Conservation (phyloP, 2,113 vertebrate genomes). For the Ptilonorhynchus violaceus region DNA sequence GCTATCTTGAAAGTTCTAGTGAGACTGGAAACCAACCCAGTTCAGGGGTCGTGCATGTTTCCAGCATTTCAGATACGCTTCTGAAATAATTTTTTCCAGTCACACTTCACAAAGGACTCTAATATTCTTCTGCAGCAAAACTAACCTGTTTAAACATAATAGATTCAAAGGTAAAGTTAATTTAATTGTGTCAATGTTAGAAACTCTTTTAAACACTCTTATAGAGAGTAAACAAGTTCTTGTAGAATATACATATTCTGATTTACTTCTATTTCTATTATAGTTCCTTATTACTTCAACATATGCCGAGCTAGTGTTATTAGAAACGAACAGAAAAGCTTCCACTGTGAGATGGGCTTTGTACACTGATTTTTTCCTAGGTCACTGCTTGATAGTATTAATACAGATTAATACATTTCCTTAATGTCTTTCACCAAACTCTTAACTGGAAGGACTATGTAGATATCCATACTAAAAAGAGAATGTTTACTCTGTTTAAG, state of each 20-base stretch:
- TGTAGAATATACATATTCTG: neutral
- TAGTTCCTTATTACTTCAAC: neutral
- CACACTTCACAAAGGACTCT: neutral
- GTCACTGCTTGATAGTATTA: neutral
- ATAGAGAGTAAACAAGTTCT: neutral
- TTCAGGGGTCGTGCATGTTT: neutral
- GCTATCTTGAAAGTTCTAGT: neutral
- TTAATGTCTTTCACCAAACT: neutral
- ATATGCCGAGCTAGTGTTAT: neutral
- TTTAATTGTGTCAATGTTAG: neutral
- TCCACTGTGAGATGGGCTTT: neutral
- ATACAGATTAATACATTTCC: neutral
- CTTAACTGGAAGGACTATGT: neutral
- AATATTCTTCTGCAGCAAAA: neutral
- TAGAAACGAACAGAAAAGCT: neutral
- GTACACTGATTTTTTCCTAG: neutral
- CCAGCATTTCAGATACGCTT: neutral
- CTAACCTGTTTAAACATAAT: neutral
- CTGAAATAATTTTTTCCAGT: neutral
- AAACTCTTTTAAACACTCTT: neutral
- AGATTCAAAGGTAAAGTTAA: neutral
- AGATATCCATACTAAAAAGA: neutral
- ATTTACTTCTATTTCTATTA: neutral
- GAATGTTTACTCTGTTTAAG: neutral
- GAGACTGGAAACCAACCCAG: accelerated